A percentile compares a stretch with the other conserved stretches of the same genome.
Conservation (phyloP, 2,888 invertebrate genomes). For the Limulus polyphemus region DNA sequence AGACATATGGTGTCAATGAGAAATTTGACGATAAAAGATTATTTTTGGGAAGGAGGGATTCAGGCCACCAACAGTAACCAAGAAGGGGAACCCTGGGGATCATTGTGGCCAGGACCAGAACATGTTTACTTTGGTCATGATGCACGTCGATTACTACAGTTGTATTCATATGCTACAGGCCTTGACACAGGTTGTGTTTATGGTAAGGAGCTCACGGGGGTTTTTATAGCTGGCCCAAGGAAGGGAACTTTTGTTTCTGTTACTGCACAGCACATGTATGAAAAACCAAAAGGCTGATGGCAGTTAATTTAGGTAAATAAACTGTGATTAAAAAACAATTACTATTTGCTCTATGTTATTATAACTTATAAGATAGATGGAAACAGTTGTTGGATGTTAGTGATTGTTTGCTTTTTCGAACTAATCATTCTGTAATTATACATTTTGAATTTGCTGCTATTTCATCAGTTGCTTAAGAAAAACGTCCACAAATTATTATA, state of each 20-base stretch:
- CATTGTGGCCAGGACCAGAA: conserved; percentile 34
- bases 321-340: too few relatives aligned
- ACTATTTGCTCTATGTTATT: too few relatives aligned
- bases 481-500: too few relatives aligned
- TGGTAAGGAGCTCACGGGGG: conserved; percentile 33
- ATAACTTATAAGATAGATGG: too few relatives aligned
- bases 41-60: conserved; percentile 23
- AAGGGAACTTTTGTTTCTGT: conserved; percentile 21
- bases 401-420: too few relatives aligned
- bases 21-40: conserved; percentile 30
- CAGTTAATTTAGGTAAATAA: too few relatives aligned
- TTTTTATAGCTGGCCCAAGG: conserved; percentile 24
- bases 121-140: conserved; percentile 39
- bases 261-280: conserved; percentile 8
- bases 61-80: conserved; percentile 24
- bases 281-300: background rate
- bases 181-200: conserved; percentile 38
- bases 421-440: too few relatives aligned
- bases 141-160: conserved; percentile 33
- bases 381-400: too few relatives aligned
- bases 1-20: conserved; percentile 34
- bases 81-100: conserved; percentile 33
- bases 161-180: conserved; percentile 33
- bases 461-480: too few relatives aligned
- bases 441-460: too few relatives aligned